Percentiles rank a stretch among this genome's conserved stretches.
These are phyloP conservation scores for Otus sunia DNA, from an alignment of 2,113 vertebrate genomes.

Conservation along the genomic window DNA sequence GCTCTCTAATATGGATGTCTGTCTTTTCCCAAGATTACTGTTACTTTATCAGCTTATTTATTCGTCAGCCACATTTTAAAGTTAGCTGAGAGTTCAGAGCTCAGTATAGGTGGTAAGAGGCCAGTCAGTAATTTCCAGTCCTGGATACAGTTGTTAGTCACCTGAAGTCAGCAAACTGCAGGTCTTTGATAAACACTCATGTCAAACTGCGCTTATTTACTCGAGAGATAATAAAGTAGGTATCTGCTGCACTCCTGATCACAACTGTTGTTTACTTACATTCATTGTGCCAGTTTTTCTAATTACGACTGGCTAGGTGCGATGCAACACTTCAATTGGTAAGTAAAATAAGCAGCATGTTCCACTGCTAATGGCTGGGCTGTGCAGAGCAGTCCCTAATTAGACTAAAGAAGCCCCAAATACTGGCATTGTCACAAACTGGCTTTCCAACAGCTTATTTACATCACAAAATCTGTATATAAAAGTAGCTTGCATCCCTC, in stretches of 20 bases:
- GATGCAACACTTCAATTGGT: not conserved
- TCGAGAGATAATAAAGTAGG: not conserved
- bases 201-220: not conserved
- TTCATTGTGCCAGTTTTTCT: not conserved
- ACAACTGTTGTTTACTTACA: not conserved
- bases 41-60: not conserved
- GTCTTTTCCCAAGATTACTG: not conserved
- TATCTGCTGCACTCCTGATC: not conserved
- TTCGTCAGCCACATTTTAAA: not conserved
- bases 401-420: conserved; percentile 3
- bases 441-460: conserved; percentile 6
- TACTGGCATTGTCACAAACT: not conserved
- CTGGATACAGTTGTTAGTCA: not conserved
- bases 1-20: not conserved
- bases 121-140: not conserved
- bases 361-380: not conserved
- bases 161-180: not conserved
- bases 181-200: not conserved
- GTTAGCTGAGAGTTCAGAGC: not conserved
- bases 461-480: conserved; percentile 7
- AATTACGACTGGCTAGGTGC: not conserved
- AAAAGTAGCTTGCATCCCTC: not conserved
- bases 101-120: not conserved
- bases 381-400: conserved; percentile 1
- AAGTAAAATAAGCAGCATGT: not conserved